A percentile compares a stretch with the other conserved stretches of the same genome.
Evolutionary conservation across 1,140 invertebrate genomes (phyloP).

Genomic region (Anastrepha obliqua): DNA sequence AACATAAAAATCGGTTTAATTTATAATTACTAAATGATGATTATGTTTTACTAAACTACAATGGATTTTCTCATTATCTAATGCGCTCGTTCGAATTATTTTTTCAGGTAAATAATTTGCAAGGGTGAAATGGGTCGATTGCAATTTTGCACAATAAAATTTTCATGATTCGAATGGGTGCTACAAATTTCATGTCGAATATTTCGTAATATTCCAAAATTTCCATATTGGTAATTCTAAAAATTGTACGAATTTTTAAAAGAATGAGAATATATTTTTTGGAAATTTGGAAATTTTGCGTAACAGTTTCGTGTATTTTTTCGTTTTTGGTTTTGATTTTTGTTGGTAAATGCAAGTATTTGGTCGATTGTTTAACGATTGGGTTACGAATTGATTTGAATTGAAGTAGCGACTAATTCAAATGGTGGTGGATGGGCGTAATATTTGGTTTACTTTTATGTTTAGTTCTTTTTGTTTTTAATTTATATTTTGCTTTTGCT

Average conservation of each 20-base stretch:
- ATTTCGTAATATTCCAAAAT: neutral
- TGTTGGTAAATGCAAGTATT: neutral
- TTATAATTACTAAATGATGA: neutral
- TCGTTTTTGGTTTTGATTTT: neutral
- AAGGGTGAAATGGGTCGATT: slow-evolving; percentile 29
- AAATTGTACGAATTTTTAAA: no score
- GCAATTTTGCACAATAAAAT: neutral
- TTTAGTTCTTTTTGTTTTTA: no score
- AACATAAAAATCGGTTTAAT: neutral
- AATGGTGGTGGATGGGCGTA: slow-evolving; percentile 3
- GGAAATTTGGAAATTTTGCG: no score
- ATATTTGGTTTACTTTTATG: neutral
- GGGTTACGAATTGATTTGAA: neutral
- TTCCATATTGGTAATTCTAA: neutral
- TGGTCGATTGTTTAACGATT: neutral
- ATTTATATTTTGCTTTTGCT: neutral
- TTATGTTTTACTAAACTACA: slow-evolving; percentile 33
- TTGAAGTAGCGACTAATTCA: neutral
- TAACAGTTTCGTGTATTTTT: neutral
- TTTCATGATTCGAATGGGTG: neutral
- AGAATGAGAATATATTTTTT: no score
- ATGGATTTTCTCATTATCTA: slow-evolving; percentile 28
- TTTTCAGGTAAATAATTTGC: neutral
- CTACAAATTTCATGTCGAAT: neutral
- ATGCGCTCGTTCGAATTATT: slow-evolving; percentile 5